Conservation (phyloP, 2,113 vertebrate species). For the Phasianus colchicus region DNA sequence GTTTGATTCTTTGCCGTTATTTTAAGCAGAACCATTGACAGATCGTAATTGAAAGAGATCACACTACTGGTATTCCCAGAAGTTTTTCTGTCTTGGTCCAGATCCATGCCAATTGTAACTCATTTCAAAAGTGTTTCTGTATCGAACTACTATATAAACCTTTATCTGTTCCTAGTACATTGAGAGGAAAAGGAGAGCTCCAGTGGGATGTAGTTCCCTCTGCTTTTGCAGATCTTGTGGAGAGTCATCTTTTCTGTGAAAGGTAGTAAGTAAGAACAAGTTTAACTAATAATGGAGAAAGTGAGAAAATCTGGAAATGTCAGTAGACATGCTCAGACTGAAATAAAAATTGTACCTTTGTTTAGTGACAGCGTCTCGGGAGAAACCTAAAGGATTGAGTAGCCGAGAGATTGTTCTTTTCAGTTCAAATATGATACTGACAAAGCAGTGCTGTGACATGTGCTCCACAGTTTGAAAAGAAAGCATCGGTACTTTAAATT, state of each 20-base stretch:
- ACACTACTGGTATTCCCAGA: background rate
- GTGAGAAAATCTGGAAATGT: background rate
- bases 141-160: background rate
- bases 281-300: background rate
- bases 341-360: background rate
- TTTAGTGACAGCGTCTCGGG: background rate
- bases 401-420: background rate
- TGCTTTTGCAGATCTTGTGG: background rate
- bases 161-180: background rate
- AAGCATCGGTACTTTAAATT: background rate
- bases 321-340: background rate
- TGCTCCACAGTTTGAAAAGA: background rate
- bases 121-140: background rate
- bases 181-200: background rate
- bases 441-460: background rate
- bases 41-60: background rate
- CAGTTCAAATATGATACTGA: background rate
- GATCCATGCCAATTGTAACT: fast-evolving
- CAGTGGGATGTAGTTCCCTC: background rate
- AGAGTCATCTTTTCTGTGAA: background rate
- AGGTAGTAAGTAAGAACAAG: background rate
- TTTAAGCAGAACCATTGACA: background rate
- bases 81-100: fast-evolving
- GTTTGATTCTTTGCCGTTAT: background rate
- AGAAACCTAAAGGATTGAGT: background rate